A percentile compares a stretch with the other conserved stretches of the same genome.
Evolutionary conservation across 2,113 vertebrate genomes (phyloP).

Genomic region (Dipodomys merriami): DNA sequence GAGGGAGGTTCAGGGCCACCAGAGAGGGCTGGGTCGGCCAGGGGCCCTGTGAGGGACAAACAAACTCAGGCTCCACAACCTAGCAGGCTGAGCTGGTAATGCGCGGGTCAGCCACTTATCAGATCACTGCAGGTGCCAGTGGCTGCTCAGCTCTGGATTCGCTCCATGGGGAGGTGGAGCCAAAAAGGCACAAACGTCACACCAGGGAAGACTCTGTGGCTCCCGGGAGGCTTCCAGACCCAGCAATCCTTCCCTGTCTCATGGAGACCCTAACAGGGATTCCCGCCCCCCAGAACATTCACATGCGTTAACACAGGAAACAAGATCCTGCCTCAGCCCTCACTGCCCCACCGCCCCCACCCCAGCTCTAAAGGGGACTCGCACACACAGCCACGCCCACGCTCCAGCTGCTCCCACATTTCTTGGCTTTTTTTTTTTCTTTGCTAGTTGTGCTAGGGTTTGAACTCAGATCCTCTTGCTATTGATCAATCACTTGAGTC

Average conservation of each 20-base stretch:
- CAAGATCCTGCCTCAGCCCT: neutral
- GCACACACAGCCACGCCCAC: neutral
- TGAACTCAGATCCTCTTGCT: too few relatives aligned
- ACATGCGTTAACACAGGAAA: slow-evolving; percentile 11
- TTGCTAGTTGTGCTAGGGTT: too few relatives aligned
- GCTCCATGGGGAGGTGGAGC: neutral
- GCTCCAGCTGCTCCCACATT: too few relatives aligned
- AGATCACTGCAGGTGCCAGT: too few relatives aligned
- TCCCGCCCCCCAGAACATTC: neutral
- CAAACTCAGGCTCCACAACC: too few relatives aligned
- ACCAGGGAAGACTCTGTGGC: neutral
- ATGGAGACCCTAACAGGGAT: neutral
- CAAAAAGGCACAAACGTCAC: neutral
- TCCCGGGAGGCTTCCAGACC: neutral
- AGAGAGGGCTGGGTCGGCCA: too few relatives aligned
- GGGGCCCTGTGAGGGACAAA: too few relatives aligned
- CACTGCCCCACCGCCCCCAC: neutral
- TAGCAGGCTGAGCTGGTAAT: too few relatives aligned
- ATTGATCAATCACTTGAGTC: too few relatives aligned
- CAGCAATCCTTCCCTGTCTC: neutral
- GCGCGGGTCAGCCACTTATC: neutral
- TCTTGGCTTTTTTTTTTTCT: neutral
- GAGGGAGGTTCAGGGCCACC: neutral
- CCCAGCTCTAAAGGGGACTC: neutral
- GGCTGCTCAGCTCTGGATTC: neutral